Conservation (phyloP, 1,140 invertebrate species). For the Euura saliciscinereae region DNA sequence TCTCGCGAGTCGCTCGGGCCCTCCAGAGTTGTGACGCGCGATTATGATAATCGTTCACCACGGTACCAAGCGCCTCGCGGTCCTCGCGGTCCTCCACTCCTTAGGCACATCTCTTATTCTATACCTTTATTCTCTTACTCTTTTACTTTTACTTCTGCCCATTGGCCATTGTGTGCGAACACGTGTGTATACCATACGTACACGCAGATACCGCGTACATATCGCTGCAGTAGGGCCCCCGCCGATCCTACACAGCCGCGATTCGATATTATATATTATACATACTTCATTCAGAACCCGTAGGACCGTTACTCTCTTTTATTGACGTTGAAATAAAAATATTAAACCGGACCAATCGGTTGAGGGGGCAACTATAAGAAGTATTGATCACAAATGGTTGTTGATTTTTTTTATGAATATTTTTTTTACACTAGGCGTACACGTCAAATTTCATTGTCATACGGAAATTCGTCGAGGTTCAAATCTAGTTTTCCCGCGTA, state of each 20-base stretch:
- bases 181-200: conserved; percentile 22
- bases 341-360: background rate
- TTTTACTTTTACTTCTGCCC: background rate
- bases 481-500: too few species aligned
- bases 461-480: too few species aligned
- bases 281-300: conserved; percentile 48
- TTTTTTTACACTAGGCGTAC: too few species aligned
- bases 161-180: background rate
- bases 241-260: conserved; percentile 24
- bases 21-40: conserved; percentile 57
- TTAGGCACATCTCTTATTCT: conserved; percentile 12
- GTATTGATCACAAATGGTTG: background rate
- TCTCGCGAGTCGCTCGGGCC: conserved; percentile 42
- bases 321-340: conserved; percentile 10
- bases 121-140: background rate
- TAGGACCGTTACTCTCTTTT: conserved; percentile 35
- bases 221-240: conserved; percentile 22
- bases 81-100: conserved; percentile 11
- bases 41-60: conserved; percentile 58
- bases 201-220: too few species aligned
- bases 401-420: background rate
- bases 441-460: too few species aligned
- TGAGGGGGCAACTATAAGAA: background rate
- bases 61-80: conserved; percentile 17
- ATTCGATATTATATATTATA: conserved; percentile 44